Evolutionary conservation across 1,140 invertebrate species (phyloP), one percentile per base, ranked within the genome.

Genomic region (Chelonus insularis): DNA sequence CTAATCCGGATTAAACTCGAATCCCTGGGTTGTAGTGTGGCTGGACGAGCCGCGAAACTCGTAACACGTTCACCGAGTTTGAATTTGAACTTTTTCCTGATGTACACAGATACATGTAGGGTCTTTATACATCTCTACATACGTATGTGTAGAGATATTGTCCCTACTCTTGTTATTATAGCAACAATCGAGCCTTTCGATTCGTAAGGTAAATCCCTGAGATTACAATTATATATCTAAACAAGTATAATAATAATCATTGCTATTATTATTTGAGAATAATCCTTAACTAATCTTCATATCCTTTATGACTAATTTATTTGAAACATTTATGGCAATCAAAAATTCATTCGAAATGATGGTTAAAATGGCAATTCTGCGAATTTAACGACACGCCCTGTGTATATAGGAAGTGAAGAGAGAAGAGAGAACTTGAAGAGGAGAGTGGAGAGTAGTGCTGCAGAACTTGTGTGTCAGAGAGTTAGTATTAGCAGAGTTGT

Each of bases 1-100:
- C 74, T 80, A 80, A 80, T 80, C 78, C 78, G 78, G 78, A 80
- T 79, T 80, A 78, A 74, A 71, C 70, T 67, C 63, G 67, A 76
- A 78, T 77, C 71, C 70, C 73, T 68, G 70, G 57, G 65, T 68
- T 71, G 71, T n/a, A n/a, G n/a, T 70, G 68, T 63, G 70, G 69
- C 71, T 67, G 66, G 68, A 70, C 74, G 71, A 76, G 68, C 69
- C 68, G 72, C 69, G 72, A 72, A 70, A 70, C 64, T n/a, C 57
- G 41, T 14, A 57, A 37, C 67, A 67, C 67, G 70, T 66, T 55
- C 67, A 66, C 67, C 70, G 37, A 48, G 45, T 47, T 21, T 29
- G 29, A 4, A 12, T 36, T 58, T 41, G 39, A 18, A 25, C 29
- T 56, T 37, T 16, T 45, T 32, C 29, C 4, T 9, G n/a, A 5